Evolutionary conservation across 2,797 vertebrate genomes (phyloP).

Genomic region (Orestias chungarensis): DNA sequence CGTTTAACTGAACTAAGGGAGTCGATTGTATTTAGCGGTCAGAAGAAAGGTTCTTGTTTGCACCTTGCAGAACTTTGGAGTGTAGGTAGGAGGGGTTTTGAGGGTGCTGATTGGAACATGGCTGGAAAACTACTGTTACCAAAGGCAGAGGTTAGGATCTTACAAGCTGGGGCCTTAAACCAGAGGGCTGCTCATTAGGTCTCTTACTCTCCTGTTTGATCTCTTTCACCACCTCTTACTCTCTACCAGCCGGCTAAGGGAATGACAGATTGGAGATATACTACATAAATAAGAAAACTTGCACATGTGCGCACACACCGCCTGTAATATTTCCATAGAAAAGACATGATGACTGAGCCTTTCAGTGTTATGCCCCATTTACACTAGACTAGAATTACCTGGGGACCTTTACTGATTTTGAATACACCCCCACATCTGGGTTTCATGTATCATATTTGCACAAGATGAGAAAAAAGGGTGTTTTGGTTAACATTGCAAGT

Average conservation of each 20-base stretch:
- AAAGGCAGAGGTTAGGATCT: slow-evolving; percentile 52
- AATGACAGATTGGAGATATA: slow-evolving; percentile 60
- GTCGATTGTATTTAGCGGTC: slow-evolving; percentile 51
- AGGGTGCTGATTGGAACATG: slow-evolving; percentile 35
- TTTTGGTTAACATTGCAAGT: slow-evolving; percentile 20
- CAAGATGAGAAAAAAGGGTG: slow-evolving; percentile 20
- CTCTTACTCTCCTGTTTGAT: slow-evolving; percentile 34
- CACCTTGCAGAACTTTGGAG: slow-evolving; percentile 30
- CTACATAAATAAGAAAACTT: slow-evolving; percentile 44
- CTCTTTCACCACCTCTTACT: slow-evolving; percentile 34
- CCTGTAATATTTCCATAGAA: slow-evolving; percentile 44
- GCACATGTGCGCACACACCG: slow-evolving; percentile 25
- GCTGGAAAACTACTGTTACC: slow-evolving; percentile 58
- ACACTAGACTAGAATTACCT: slow-evolving; percentile 45
- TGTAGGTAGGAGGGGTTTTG: too few relatives aligned
- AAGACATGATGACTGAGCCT: slow-evolving; percentile 60
- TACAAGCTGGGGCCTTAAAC: slow-evolving; percentile 43
- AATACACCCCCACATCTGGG: slow-evolving; percentile 33
- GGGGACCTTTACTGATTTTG: slow-evolving; percentile 39
- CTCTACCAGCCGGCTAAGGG: slow-evolving; percentile 39
- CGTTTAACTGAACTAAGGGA: slow-evolving; percentile 17
- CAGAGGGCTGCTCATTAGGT: slow-evolving; percentile 37
- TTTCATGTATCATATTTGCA: slow-evolving; percentile 27
- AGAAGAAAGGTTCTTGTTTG: slow-evolving; percentile 47
- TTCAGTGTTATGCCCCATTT: slow-evolving; percentile 53